Evolutionary conservation across 1,140 invertebrate genomes (phyloP).

Genomic region (Cyphomyrmex costatus): DNA sequence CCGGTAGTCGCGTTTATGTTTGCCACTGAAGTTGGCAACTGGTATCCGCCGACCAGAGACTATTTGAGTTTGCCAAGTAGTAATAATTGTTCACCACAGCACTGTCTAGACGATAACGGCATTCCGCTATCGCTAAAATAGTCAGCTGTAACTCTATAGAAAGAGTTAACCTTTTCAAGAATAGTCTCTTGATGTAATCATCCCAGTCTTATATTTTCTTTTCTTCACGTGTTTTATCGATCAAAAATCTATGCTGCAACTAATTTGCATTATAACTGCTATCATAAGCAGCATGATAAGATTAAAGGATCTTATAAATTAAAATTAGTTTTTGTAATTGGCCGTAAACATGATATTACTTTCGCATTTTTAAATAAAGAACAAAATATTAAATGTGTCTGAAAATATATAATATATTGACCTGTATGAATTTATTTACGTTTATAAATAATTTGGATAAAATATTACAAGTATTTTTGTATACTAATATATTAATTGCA

Average conservation of each 20-base stretch:
- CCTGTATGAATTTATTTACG: background rate
- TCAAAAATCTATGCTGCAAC: background rate
- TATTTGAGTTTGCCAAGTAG: conserved; percentile 75
- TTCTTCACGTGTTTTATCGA: background rate
- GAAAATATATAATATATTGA: background rate
- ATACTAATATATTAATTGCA: background rate
- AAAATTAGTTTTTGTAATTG: background rate
- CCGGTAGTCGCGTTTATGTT: conserved; percentile 45
- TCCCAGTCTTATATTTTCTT: background rate
- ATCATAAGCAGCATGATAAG: background rate
- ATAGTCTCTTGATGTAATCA: conserved; percentile 17
- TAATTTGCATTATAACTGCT: background rate
- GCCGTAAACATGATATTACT: too few species aligned
- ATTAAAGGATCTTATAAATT: background rate
- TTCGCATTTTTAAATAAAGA: background rate
- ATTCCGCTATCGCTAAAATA: conserved; percentile 53
- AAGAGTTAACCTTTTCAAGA: background rate
- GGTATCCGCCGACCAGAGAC: conserved; percentile 25
- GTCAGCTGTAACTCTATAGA: background rate
- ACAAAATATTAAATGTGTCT: background rate
- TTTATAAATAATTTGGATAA: background rate
- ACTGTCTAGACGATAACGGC: conserved; percentile 27
- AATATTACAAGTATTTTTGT: background rate
- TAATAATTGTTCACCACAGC: conserved; percentile 73
- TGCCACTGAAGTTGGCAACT: conserved; percentile 44